These are phyloP conservation scores for Palythoa heliodiscus DNA, from an alignment of 92 coral and sea anemone species.

Conservation along the genomic window DNA sequence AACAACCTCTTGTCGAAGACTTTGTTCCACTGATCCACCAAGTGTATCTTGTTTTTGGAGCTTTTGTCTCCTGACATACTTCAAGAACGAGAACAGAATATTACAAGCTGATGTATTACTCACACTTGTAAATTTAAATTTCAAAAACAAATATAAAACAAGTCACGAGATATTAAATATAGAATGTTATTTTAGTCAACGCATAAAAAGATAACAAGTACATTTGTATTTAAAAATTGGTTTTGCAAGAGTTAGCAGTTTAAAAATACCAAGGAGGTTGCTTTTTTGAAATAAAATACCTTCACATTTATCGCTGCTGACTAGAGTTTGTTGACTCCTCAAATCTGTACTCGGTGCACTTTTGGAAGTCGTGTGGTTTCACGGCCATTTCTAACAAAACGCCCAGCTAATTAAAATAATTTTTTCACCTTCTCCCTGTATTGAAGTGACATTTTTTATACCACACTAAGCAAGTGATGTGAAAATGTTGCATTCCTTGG, in stretches of 20 bases:
- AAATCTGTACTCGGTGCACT: neutral
- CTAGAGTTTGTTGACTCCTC: neutral
- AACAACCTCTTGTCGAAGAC: conserved; percentile 19
- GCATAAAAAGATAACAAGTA: no score
- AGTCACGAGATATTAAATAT: neutral
- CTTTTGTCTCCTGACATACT: conserved; percentile 13
- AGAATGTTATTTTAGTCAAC: no score
- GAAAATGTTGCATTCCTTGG: conserved; percentile 4
- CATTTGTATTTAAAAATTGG: no score
- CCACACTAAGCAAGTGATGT: neutral
- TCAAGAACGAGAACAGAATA: neutral
- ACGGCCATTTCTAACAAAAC: neutral
- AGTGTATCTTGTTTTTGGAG: neutral
- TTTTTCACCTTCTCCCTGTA: neutral
- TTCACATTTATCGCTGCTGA: neutral
- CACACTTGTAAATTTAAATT: neutral
- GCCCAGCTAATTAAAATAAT: neutral
- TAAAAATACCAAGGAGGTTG: no score
- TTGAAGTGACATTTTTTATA: neutral
- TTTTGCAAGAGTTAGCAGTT: no score
- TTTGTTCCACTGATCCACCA: conserved; percentile 11
- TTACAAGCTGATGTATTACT: neutral
- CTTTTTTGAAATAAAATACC: neutral
- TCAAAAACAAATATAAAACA: neutral
- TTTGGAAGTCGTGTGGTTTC: neutral